phyloP scores from a whole-genome alignment of 2,888 invertebrate species.

The Selenia dentaria region DNA sequence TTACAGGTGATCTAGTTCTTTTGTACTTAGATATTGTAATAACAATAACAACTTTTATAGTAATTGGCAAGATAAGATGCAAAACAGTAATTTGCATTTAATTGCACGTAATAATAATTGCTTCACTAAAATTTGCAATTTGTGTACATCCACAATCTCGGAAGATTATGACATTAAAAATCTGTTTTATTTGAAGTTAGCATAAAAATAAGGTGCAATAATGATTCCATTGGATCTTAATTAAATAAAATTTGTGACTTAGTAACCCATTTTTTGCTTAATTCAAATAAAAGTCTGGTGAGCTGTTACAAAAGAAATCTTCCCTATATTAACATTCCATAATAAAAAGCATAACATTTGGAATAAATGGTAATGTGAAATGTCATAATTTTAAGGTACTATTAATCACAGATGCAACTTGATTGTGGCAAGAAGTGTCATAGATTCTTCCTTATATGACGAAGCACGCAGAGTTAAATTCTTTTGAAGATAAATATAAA shows the following conservation, averaged over 20 bases:
- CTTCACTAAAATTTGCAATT: slow-evolving; percentile 25
- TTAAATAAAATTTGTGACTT: not conserved
- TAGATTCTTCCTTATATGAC: not conserved
- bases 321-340: slow-evolving; percentile 22
- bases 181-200: slow-evolving; percentile 46
- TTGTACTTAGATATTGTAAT: slow-evolving; percentile 11
- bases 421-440: slow-evolving; percentile 59
- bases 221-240: not conserved
- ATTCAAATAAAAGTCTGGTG: slow-evolving; percentile 26
- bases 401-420: slow-evolving; percentile 72
- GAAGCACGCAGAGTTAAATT: no score
- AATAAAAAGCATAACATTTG: slow-evolving; percentile 28
- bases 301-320: slow-evolving; percentile 28
- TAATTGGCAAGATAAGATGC: slow-evolving; percentile 46
- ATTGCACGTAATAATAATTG: slow-evolving; percentile 27
- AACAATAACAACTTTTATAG: slow-evolving; percentile 23
- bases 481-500: slow-evolving; percentile 51
- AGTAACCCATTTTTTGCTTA: slow-evolving; percentile 41
- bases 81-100: slow-evolving; percentile 39
- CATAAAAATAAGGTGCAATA: slow-evolving; percentile 38
- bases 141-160: slow-evolving; percentile 3
- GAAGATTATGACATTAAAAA: slow-evolving; percentile 24
- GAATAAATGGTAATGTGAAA: slow-evolving; percentile 40
- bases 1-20: not conserved
- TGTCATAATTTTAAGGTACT: slow-evolving; percentile 48